phyloP scores from a whole-genome alignment of 2,888 invertebrate species.

The Oxycera nigricornis region DNA sequence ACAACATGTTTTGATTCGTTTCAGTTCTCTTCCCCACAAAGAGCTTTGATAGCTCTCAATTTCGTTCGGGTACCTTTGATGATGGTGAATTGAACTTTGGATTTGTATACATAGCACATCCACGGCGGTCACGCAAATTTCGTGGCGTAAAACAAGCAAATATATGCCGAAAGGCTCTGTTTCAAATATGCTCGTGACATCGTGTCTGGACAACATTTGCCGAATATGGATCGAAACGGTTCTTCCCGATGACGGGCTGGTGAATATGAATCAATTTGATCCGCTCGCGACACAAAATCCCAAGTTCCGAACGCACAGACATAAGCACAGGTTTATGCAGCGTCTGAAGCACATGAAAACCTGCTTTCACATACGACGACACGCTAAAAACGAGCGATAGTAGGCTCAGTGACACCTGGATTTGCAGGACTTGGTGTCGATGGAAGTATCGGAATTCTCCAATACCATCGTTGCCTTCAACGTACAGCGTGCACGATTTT shows the following conservation, averaged over 20 bases:
- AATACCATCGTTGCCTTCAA: constrained; percentile 87
- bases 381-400: constrained; percentile 76
- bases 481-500: constrained; percentile 94
- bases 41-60: constrained; percentile 67
- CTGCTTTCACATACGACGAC: constrained; percentile 87
- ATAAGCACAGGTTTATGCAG: constrained; percentile 96
- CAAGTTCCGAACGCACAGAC: constrained; percentile 80
- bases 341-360: constrained; percentile 96
- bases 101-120: constrained; percentile 95
- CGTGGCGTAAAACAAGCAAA: constrained; percentile 99
- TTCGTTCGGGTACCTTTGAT: constrained; percentile 53
- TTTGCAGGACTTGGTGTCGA: constrained; percentile 52
- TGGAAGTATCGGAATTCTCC: constrained; percentile 66
- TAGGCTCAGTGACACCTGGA: constrained; percentile 54
- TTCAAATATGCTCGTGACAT: constrained; percentile 97
- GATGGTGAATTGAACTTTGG: constrained; percentile 81
- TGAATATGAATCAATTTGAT: constrained; percentile 70
- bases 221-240: constrained; percentile 98
- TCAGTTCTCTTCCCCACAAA: constrained; percentile 79
- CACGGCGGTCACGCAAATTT: constrained; percentile 96
- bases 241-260: constrained; percentile 92
- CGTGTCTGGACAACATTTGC: constrained; percentile 98
- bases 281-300: constrained; percentile 63
- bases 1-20: constrained; percentile 35
- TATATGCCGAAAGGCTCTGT: constrained; percentile 99